phyloP scores from a whole-genome alignment of 2,113 vertebrate species.

The Taurulus bubalis region DNA sequence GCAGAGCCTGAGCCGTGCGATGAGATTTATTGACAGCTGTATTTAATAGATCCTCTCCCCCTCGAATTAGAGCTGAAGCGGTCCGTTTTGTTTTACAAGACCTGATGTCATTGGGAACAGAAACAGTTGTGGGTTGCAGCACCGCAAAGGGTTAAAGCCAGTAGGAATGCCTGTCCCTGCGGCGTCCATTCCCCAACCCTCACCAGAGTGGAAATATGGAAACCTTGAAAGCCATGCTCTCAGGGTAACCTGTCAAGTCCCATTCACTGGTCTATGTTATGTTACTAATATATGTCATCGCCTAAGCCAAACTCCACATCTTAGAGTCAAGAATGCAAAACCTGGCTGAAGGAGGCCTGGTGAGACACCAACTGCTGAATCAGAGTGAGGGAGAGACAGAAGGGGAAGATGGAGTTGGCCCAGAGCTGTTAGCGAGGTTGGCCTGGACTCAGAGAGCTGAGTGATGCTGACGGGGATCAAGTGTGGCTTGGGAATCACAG shows the following conservation, averaged over 20 bases:
- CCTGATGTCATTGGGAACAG: constrained; percentile 71
- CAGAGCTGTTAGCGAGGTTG: constrained; percentile 65
- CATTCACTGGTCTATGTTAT: constrained; percentile 80
- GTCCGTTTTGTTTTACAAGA: constrained; percentile 72
- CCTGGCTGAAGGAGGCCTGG: constrained; percentile 74
- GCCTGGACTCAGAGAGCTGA: constrained; percentile 65
- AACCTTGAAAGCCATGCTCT: constrained; percentile 82
- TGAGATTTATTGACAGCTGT: constrained; percentile 80
- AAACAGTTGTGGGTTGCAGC: constrained; percentile 30
- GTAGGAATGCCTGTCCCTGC: constrained; percentile 66
- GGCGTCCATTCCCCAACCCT: constrained; percentile 57
- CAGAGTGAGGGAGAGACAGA: constrained; percentile 61
- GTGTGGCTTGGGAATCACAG: constrained; percentile 62
- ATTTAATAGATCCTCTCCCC: constrained; percentile 71
- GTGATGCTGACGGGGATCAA: constrained; percentile 72
- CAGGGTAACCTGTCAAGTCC: constrained; percentile 82
- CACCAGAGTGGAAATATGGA: constrained; percentile 80
- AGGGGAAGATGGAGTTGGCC: constrained; percentile 59
- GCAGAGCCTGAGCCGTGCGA: constrained; percentile 39
- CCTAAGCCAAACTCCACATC: constrained; percentile 82
- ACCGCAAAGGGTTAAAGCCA: constrained; percentile 67
- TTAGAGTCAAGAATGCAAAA: constrained; percentile 76
- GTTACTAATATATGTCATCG: constrained; percentile 84
- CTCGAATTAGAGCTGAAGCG: constrained; percentile 45
- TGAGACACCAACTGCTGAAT: constrained; percentile 80